Conservation (phyloP, 2,888 invertebrate genomes). For the Pantelozetes paolii region DNA sequence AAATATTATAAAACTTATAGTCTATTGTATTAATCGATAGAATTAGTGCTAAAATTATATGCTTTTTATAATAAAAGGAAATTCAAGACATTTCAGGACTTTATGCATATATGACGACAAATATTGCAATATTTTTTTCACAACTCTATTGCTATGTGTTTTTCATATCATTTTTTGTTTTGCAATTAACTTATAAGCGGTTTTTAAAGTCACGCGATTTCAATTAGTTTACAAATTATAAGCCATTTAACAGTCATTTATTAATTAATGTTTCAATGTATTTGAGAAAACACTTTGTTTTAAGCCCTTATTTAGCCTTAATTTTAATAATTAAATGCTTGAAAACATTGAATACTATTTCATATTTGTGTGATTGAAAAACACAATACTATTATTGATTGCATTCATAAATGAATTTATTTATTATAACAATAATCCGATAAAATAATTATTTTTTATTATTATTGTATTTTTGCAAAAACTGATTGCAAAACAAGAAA, state of each 20-base stretch:
- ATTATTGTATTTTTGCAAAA: too few relatives aligned
- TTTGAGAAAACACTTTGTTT: neutral
- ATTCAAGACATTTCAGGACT: neutral
- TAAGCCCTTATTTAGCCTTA: too few relatives aligned
- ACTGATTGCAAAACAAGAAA: neutral
- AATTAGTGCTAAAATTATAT: constrained; percentile 31
- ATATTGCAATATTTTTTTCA: too few relatives aligned
- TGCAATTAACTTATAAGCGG: constrained; percentile 16
- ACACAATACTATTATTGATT: too few relatives aligned
- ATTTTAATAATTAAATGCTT: too few relatives aligned
- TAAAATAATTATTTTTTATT: too few relatives aligned
- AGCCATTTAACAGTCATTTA: neutral
- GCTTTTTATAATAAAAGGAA: constrained; percentile 24
- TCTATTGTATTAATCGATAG: constrained; percentile 14
- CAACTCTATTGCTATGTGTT: too few relatives aligned
- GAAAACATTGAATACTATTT: too few relatives aligned
- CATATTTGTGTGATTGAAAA: too few relatives aligned
- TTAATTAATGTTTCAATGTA: too few relatives aligned
- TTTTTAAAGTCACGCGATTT: constrained; percentile 22
- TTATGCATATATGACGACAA: neutral
- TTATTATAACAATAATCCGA: too few relatives aligned
- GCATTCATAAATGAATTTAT: too few relatives aligned
- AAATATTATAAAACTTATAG: neutral
- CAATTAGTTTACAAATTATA: neutral
- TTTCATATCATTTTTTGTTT: neutral